A percentile compares a stretch with the other conserved stretches of the same genome.
These are phyloP conservation scores for Tetropium fuscum DNA, from an alignment of 2,888 invertebrate genomes.

Conservation along the genomic window DNA sequence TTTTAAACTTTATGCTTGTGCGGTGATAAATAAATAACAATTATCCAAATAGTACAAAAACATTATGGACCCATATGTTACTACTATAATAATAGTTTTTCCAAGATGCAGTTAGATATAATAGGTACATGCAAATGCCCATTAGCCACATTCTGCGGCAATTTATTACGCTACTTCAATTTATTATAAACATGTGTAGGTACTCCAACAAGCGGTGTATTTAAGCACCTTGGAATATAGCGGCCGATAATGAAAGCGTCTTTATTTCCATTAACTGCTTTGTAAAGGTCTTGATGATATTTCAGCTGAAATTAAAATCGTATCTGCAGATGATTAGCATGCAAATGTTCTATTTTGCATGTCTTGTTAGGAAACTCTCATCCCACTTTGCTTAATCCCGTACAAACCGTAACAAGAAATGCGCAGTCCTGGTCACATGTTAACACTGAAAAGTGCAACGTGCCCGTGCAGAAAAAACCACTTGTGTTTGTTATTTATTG, in stretches of 20 bases:
- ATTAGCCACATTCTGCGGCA: constrained; percentile 17
- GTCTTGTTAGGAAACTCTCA: constrained; percentile 17
- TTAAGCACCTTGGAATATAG: constrained; percentile 10
- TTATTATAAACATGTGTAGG: too few species aligned
- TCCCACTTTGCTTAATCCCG: constrained; percentile 19
- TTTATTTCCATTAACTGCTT: constrained; percentile 21
- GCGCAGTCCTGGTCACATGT: constrained; percentile 18
- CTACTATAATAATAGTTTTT: constrained; percentile 4
- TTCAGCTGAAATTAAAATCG: constrained; percentile 19
- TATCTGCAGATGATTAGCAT: constrained; percentile 23
- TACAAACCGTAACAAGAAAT: constrained; percentile 15
- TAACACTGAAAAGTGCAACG: constrained; percentile 25
- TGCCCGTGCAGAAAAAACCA: constrained; percentile 32
- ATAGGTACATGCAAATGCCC: constrained; percentile 9
- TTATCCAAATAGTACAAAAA: background rate
- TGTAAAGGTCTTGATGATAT: constrained; percentile 6
- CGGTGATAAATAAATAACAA: too few species aligned
- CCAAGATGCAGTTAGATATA: background rate
- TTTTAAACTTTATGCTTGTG: too few species aligned
- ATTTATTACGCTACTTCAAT: constrained; percentile 21
- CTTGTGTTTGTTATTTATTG: constrained; percentile 33
- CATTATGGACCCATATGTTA: too few species aligned
- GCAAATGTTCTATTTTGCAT: constrained; percentile 17
- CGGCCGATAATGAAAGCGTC: constrained; percentile 21
- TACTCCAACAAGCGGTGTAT: constrained; percentile 14